Conservation (phyloP, 2,797 vertebrate species). For the Scolopax bukidnonensis region DNA sequence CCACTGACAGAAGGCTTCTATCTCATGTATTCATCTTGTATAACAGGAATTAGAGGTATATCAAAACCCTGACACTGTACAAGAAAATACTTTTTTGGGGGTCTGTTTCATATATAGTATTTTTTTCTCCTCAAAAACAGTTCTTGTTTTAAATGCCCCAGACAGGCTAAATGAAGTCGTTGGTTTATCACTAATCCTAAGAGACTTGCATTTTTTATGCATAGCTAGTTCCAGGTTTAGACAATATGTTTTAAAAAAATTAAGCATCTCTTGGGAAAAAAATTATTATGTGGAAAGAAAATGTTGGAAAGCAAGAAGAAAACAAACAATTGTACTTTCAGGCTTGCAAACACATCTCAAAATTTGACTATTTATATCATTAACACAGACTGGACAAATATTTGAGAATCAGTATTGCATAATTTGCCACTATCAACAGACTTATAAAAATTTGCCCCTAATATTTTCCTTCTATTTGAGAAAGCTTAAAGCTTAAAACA, state of each 20-base stretch:
- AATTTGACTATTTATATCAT: not conserved
- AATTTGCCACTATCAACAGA: not conserved
- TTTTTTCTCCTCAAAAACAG: not conserved
- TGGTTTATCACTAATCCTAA: conserved; percentile 6
- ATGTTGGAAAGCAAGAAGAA: not conserved
- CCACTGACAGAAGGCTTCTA: not conserved
- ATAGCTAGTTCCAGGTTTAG: conserved; percentile 5
- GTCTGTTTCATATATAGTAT: not conserved
- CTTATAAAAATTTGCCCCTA: not conserved
- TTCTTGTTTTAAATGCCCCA: not conserved
- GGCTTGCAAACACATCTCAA: not conserved
- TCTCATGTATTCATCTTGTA: not conserved
- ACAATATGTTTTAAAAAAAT: not conserved
- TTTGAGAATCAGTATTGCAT: not conserved
- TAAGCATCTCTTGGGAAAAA: not conserved
- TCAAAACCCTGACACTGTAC: not conserved
- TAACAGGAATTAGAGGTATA: not conserved
- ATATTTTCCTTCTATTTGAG: not conserved
- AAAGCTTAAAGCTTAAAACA: not conserved
- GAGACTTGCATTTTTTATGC: conserved; percentile 26
- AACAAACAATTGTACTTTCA: not conserved
- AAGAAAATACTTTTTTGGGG: not conserved
- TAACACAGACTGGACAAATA: not conserved
- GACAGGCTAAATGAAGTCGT: not conserved
- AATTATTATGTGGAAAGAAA: not conserved